phyloP scores from a whole-genome alignment of 1,140 invertebrate genomes.

The Lucilia sericata region DNA sequence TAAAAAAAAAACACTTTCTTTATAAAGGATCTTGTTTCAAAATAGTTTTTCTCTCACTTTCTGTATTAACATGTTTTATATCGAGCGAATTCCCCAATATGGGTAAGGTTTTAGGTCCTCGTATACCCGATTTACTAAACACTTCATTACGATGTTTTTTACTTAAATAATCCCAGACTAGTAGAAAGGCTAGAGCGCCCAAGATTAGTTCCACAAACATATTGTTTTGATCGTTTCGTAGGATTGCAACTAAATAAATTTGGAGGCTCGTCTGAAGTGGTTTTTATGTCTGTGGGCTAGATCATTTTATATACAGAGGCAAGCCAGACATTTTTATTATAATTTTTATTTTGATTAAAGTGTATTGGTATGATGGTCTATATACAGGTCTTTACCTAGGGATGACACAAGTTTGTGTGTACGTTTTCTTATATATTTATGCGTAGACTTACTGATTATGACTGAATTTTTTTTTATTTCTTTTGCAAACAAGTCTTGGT shows the following conservation, averaged over 20 bases:
- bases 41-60: conserved; percentile 41
- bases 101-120: conserved; percentile 33
- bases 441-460: not conserved
- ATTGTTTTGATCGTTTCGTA: conserved; percentile 1
- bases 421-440: not conserved
- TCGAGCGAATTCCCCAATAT: conserved; percentile 33
- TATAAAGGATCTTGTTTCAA: no score
- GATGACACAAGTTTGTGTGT: not conserved
- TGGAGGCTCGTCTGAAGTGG: conserved; percentile 13
- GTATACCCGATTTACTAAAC: conserved; percentile 3
- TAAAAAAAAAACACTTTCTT: no score
- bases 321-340: no score
- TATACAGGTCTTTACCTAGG: not conserved
- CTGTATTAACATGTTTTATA: not conserved
- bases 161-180: conserved; percentile 44
- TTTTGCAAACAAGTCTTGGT: not conserved
- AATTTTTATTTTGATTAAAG: no score
- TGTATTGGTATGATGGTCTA: not conserved
- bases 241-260: not conserved
- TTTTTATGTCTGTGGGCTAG: not conserved
- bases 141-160: conserved; percentile 41
- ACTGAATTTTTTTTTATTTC: not conserved
- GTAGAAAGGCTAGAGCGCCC: not conserved
- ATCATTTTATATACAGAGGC: no score
- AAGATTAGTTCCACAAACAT: conserved; percentile 26